Evolutionary conservation across 1,140 invertebrate species (phyloP), one percentile per base, ranked within the genome.

Genomic region (Ostrea denselamellosa): DNA sequence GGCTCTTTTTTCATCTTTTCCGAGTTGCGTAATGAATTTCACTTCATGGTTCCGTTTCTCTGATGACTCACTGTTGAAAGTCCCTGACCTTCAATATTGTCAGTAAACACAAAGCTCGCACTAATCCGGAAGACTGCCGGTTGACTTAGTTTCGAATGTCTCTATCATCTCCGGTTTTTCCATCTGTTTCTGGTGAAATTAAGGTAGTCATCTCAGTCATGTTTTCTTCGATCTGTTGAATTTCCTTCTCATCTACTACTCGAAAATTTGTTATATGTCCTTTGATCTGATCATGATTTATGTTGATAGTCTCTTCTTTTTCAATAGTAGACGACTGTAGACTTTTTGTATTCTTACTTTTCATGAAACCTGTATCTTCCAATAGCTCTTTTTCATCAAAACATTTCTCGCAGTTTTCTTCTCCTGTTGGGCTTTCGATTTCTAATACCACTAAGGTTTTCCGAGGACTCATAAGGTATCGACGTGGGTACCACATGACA

Each of bases 401-500:
- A 58, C 10, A 54, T 62, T n/a, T 58, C 1, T 85, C 83, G 9
- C 5, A 28, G 2, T 44, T 44, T 44, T 77, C 68, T 25, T 17
- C 22, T 28, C 0, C 68, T 19, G 12, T 62, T 12, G 68, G 68
- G 10, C 9, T 34, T 3, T 77, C 68, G 28, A 77, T 77, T 0
- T 77, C 68, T 28, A 77, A 14, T 12, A 77, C 25, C 22, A 77
- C 28, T 25, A 14, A 28, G 28, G 12, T 77, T 14, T 58, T 19
- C 0, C 9, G 54, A 10, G 52, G 83, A 7, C 65, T 62, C 8
- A 81, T 58, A 0, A 85, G 34, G 58, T 77, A 77, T 83, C 28
- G 65, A 25, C 62, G 68, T 8, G 89, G 86, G 22, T 85, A 86
- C 2, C 87, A 54, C 89, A 89, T 89, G 3, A 89, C 71, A 8